phyloP scores from a whole-genome alignment of 2,888 invertebrate species.

The Leucophenga maculata region DNA sequence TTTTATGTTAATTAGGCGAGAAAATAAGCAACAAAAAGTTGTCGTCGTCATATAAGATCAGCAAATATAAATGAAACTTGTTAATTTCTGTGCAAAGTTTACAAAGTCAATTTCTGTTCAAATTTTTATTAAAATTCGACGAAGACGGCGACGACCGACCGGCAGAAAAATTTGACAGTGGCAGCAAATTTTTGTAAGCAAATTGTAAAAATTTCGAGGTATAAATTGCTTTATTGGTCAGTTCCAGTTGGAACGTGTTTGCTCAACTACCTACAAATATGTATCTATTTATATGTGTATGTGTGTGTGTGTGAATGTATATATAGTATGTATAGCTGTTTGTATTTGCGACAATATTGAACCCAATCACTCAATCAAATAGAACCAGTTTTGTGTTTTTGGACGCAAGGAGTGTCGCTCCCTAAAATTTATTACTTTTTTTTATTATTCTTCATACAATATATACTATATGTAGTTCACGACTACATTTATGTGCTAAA shows the following conservation, averaged over 20 bases:
- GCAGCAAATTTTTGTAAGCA: slow-evolving; percentile 12
- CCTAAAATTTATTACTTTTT: no score
- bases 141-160: not conserved
- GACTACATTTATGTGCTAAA: no score
- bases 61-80: slow-evolving; percentile 21
- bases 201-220: slow-evolving; percentile 8
- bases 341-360: slow-evolving; percentile 10
- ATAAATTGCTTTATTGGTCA: slow-evolving; percentile 18
- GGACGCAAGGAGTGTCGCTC: slow-evolving; percentile 1
- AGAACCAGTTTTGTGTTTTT: slow-evolving; percentile 54
- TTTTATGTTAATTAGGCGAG: slow-evolving; percentile 30
- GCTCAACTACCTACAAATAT: not conserved
- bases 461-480: no score
- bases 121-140: not conserved
- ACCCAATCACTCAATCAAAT: slow-evolving; percentile 54
- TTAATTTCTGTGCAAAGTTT: slow-evolving; percentile 23
- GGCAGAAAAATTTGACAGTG: slow-evolving; percentile 1
- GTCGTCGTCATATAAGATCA: not conserved
- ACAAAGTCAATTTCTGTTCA: not conserved
- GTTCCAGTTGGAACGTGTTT: slow-evolving; percentile 9
- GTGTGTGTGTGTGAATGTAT: no score
- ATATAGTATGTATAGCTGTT: no score
- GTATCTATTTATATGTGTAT: no score
- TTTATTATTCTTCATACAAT: no score
- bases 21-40: not conserved